Evolutionary conservation across 2,797 vertebrate species (phyloP), one percentile per base, ranked within the genome.

Genomic region (Gymnopithys bicolor): DNA sequence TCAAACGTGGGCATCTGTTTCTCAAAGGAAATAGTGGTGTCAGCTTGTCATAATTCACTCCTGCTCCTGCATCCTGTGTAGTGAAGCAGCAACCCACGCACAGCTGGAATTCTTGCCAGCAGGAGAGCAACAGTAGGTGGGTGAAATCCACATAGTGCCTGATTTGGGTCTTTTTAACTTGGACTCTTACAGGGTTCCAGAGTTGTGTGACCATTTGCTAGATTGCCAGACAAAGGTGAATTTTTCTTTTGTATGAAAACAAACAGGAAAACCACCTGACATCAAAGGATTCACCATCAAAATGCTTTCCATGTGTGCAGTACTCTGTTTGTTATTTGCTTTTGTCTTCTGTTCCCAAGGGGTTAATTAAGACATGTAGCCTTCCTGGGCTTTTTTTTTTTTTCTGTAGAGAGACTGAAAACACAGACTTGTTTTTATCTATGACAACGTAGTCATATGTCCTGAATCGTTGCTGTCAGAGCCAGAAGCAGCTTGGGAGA

Each of bases 1-100:
- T 76, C 88, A 93, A 70, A 81, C 7, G 41, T 7, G 62, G 84
- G 70, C 84, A 95, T 88, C 83, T 96, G 85, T 73, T 89, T 71
- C 83, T 92, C 81, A 53, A 69, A 95, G 82, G 67, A 93, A 92
- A 80, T 12, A 41, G 67, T 33, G 27, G 60, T 52, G 68, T 87
- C 88, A 89, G 28, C 74, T 60, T 81, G 74, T 91, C 74, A 60
- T 43, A 12, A 70, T 60, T 79, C 21, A 10, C 30, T 92, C 73
- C 59, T 68, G 83, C 73, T 92, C 69, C 78, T 66, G 78, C 81
- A 90, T 93, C 83, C 83, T 79, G 87, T 37, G 66, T 41, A 58
- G 69, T 0, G 2, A 81, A 90, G 84, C 6, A 0, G 89, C 84
- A 94, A 51, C 62, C 62, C 87, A 73, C 5, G 2, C 64, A 33